A percentile compares a stretch with the other conserved stretches of the same genome.
Evolutionary conservation across 2,797 vertebrate species (phyloP).

Genomic region (Lutjanus campechanus): DNA sequence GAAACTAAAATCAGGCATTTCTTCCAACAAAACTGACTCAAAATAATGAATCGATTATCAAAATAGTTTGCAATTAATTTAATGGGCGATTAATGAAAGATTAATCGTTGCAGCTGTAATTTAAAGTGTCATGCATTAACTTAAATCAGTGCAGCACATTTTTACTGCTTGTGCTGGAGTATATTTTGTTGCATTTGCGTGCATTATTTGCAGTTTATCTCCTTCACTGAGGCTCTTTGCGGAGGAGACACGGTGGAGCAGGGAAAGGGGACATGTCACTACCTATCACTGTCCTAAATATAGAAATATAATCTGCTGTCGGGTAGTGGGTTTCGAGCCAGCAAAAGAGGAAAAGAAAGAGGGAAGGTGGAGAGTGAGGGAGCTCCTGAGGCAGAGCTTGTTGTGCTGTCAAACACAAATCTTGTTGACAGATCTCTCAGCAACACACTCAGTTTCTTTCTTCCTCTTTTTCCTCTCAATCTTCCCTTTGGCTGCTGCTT

Average conservation of each 20-base stretch:
- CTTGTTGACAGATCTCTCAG: background rate
- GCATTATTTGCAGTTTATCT: constrained; percentile 12
- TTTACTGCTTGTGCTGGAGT: background rate
- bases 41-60: too few relatives aligned
- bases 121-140: background rate
- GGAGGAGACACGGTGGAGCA: background rate
- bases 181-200: constrained; percentile 5
- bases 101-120: background rate
- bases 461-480: background rate
- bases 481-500: background rate
- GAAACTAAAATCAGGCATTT: too few relatives aligned
- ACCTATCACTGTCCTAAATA: constrained; percentile 35
- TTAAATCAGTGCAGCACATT: background rate
- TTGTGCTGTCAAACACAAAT: constrained; percentile 28
- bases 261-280: constrained; percentile 19
- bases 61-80: too few relatives aligned
- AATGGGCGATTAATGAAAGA: too few relatives aligned
- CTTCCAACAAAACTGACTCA: too few relatives aligned
- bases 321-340: constrained; percentile 30
- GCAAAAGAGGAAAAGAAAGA: background rate
- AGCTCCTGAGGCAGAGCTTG: constrained; percentile 11
- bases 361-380: background rate
- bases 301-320: constrained; percentile 38
- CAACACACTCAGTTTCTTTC: background rate
- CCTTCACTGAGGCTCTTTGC: background rate